Evolutionary conservation across 2,888 invertebrate genomes (phyloP).

Genomic region (Seira sanloemensis): DNA sequence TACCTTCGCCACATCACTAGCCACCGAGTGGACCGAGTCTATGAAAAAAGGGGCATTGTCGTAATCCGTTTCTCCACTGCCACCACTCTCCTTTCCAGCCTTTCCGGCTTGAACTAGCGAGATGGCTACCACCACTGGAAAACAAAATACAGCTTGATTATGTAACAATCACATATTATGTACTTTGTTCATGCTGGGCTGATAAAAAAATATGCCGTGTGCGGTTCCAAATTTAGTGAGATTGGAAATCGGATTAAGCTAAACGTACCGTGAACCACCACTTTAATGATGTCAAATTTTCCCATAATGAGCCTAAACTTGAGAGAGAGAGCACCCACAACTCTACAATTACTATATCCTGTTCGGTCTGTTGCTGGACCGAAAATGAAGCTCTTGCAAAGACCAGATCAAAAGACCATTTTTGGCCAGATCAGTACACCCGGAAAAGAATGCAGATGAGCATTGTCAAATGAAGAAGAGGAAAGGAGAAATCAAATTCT

Average conservation of each 20-base stretch:
- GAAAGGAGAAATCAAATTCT: constrained; percentile 59
- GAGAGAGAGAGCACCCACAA: no score
- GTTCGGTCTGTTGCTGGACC: constrained; percentile 61
- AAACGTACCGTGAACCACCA: constrained; percentile 25
- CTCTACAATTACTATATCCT: constrained; percentile 33
- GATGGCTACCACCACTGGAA: constrained; percentile 27
- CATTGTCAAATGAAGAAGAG: constrained; percentile 37
- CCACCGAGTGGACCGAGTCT: constrained; percentile 66
- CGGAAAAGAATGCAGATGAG: constrained; percentile 40
- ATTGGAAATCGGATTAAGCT: not conserved
- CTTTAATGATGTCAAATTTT: constrained; percentile 35
- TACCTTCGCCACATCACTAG: constrained; percentile 68
- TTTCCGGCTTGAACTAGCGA: not conserved
- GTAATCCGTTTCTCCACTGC: constrained; percentile 37
- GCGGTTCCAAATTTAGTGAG: no score
- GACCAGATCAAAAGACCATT: constrained; percentile 18
- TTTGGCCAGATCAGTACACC: constrained; percentile 7
- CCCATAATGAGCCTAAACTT: constrained; percentile 55
- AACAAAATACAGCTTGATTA: no score
- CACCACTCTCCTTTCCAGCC: constrained; percentile 1
- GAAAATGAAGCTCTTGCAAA: constrained; percentile 41
- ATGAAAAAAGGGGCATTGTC: constrained; percentile 63
- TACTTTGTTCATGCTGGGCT: no score
- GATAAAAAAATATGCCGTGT: no score
- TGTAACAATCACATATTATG: no score